Base-by-base conservation (phyloP, 2,797 vertebrate genomes). In the Spondyliosoma cantharus region DNA sequence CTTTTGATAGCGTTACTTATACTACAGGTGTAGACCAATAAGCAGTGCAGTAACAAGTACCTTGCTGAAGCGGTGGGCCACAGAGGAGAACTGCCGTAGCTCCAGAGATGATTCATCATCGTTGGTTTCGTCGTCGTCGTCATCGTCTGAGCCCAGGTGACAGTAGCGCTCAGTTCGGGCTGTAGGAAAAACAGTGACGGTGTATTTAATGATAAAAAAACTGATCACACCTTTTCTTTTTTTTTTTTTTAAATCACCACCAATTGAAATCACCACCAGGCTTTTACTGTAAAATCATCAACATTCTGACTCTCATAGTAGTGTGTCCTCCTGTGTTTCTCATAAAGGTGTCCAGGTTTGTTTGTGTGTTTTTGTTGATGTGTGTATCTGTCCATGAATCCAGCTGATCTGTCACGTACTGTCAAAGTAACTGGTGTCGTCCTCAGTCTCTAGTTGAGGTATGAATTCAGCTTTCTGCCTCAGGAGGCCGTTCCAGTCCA, bases 361-460 rank as follows among this genome's bases (percentile, higher is more conserved):
- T 50, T 9, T n/a, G 20, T 11, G 20, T 12, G 54, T 19, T 8
- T 32, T 17, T 53, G 50, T 25, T 20, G 32, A n/a, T n/a, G 8
- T 54, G 70, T 69, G 14, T 12, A 19, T 61, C 17, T 64, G 29
- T 81, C 4, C 49, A 75, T 20, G 59, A 50, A 80, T 71, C 5
- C 22, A 24, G 13, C 25, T 11, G 37, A 6, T 43, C 6, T 54
- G 59, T 22, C 32, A 87, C 96, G 73, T 92, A 98, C 97, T 97
- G 93, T 98, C 97, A 15, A 98, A 98, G 90, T 98, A 98, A 87
- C 97, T 98, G 80, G 97, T 98, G 91, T 98, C 97, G 0, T 98
- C 97, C 63, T 98, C 97, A 0, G 97, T 96, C 84, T 98, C 97
- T 0, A 98, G 91, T 69, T 98, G 97, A 0, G 97, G 97, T 85